Percentiles rank a stretch among this genome's conserved stretches.
phyloP scores from a whole-genome alignment of 2,797 vertebrate genomes.

The Danionella dracula region DNA sequence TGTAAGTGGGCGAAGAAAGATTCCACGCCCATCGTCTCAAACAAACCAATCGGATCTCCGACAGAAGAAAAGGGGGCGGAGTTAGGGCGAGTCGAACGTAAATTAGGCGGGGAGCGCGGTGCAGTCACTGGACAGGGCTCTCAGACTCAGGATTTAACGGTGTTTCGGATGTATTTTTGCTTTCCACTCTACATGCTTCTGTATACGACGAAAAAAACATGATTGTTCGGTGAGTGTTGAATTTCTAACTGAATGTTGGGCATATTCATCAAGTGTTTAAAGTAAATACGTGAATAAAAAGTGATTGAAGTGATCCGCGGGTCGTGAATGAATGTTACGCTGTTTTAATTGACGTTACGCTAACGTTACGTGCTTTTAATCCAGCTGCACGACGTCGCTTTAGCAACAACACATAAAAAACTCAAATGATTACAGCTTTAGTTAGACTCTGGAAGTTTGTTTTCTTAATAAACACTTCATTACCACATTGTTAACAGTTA shows the following conservation, averaged over 20 bases:
- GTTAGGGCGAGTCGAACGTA: neutral
- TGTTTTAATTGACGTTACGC: too few relatives aligned
- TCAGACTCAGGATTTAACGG: neutral
- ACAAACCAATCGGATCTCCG: neutral
- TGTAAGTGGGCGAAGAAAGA: neutral
- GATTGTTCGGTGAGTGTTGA: neutral
- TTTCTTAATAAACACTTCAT: too few relatives aligned
- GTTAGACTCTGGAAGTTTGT: too few relatives aligned
- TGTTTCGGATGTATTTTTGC: neutral
- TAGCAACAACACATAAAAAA: neutral
- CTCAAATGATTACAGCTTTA: too few relatives aligned
- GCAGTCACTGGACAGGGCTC: neutral
- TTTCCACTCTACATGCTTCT: neutral
- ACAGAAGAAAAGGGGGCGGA: neutral
- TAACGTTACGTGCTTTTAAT: neutral
- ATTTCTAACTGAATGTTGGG: neutral
- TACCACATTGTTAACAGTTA: too few relatives aligned
- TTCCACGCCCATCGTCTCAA: neutral
- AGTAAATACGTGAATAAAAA: neutral
- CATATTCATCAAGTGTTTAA: neutral
- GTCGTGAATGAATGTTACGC: neutral
- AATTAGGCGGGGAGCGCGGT: neutral
- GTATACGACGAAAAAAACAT: neutral
- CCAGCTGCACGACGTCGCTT: neutral
- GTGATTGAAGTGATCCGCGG: neutral